Conservation (phyloP, 2,888 invertebrate species). For the Orthosia gracilis region DNA sequence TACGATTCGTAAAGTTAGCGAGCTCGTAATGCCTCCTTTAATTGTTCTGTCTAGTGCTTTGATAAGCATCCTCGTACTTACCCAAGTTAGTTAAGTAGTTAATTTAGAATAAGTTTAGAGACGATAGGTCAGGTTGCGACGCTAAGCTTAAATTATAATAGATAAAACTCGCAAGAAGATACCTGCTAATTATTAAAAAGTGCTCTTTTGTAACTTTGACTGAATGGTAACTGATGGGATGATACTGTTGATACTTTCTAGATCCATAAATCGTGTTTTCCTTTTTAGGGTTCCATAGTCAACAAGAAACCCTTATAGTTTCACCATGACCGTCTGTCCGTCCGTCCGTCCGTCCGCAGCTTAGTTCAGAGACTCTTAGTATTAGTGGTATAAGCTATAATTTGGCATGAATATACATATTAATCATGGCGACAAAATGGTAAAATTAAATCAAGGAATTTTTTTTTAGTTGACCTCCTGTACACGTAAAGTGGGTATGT, state of each 20-base stretch:
- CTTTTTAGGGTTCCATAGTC: background rate
- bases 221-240: background rate
- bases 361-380: too few relatives aligned
- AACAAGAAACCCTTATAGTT: too few relatives aligned
- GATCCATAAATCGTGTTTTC: background rate
- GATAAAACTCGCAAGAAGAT: background rate
- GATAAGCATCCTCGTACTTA: slow-evolving; percentile 31
- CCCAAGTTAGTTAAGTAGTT: slow-evolving; percentile 35
- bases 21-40: slow-evolving; percentile 53
- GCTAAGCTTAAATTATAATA: background rate
- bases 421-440: too few relatives aligned
- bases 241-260: background rate
- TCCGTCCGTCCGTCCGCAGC: too few relatives aligned
- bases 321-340: too few relatives aligned
- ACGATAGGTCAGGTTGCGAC: background rate
- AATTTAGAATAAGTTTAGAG: slow-evolving; percentile 28
- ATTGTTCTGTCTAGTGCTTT: slow-evolving; percentile 48
- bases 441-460: too few relatives aligned
- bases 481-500: too few relatives aligned
- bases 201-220: background rate
- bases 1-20: slow-evolving; percentile 60
- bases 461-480: too few relatives aligned
- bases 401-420: too few relatives aligned
- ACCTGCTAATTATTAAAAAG: background rate
- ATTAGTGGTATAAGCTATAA: too few relatives aligned